Evolutionary conservation across 1,140 invertebrate genomes (phyloP), one percentile per base, ranked within the genome.

Genomic region (Delia radicum): DNA sequence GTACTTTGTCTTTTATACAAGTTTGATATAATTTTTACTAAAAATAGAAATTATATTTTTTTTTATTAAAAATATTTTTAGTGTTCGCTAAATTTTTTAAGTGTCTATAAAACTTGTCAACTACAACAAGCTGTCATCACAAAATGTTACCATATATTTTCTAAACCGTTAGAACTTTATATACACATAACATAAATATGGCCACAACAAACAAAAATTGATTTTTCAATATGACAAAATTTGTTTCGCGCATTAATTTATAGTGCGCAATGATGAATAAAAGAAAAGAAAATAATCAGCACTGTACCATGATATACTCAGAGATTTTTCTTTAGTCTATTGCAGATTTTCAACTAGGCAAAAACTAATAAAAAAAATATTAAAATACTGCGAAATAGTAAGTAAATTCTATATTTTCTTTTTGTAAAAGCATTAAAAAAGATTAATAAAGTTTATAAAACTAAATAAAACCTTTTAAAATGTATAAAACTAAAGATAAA

Each of bases 201-300:
- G 37, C 37, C 37, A 42, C 6, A 10, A 5, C 2, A 5, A 42
- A 42, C 37, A 42, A 42, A 21, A 33, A 69, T 69, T 69, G 29
- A 69, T 69, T 69, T 69, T 21, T 55, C 48, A 55, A 55, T 55
- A 21, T 55, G 48, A 55, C 48, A 55, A 55, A 2, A 55, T 55
- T 15, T 13, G 12, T 21, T 69, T 37, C 29, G 65, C 65, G 65
- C 65, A 69, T 69, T 31, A 33, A 33, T 69, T 69, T 37, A 4
- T 69, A 12, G 29, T 69, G 65, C 65, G 65, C 65, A 69, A 8
- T 24, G 29, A 7, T n/a, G n/a, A 18, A 69, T 29, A 42, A 42
- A 0, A 5, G 12, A 42, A 42, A 42, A 42, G n/a, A 55, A 55
- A 55, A 55, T 21, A 42, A 55, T 55, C 48, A 55, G 48, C 48